Conservation (phyloP, 2,888 invertebrate genomes). For the Cremastinae sp. region DNA sequence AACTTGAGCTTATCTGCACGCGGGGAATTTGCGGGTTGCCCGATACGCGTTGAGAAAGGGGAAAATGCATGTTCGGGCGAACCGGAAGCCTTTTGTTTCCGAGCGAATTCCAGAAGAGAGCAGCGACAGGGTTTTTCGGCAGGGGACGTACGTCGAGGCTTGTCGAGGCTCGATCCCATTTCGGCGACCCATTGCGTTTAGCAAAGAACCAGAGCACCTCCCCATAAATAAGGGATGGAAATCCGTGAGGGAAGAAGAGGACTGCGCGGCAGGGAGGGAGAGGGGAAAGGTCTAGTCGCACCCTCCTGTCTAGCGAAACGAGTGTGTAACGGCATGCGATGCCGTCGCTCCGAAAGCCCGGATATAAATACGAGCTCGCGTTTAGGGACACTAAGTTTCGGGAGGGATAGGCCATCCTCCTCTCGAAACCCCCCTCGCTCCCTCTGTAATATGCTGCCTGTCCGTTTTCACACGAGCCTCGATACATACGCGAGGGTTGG, state of each 20-base stretch:
- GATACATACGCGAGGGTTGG: slow-evolving; percentile 58
- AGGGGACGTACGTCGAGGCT: slow-evolving; percentile 50
- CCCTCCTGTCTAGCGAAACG: slow-evolving; percentile 64
- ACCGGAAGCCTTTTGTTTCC: slow-evolving; percentile 49
- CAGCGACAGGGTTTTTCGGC: slow-evolving; percentile 42
- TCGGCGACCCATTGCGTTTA: slow-evolving; percentile 62
- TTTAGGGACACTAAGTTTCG: slow-evolving; percentile 70
- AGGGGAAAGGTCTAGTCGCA: slow-evolving; percentile 37
- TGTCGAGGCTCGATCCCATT: slow-evolving; percentile 48
- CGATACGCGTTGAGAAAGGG: too few relatives aligned
- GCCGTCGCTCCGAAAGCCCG: slow-evolving; percentile 64
- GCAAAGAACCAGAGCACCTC: slow-evolving; percentile 65
- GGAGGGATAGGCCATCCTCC: slow-evolving; percentile 63
- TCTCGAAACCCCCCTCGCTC: slow-evolving; percentile 50
- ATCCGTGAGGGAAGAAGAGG: slow-evolving; percentile 56
- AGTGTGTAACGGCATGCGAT: slow-evolving; percentile 63
- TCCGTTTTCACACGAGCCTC: slow-evolving; percentile 62
- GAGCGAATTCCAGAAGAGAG: slow-evolving; percentile 27
- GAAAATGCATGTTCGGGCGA: background rate
- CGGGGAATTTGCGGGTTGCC: slow-evolving; percentile 19
- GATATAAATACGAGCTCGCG: slow-evolving; percentile 70
- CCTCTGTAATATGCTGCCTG: slow-evolving; percentile 64
- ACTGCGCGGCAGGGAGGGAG: slow-evolving; percentile 32
- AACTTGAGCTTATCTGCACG: slow-evolving; percentile 45
- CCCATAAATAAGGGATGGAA: slow-evolving; percentile 73